Base-by-base conservation (phyloP, 2,797 vertebrate species). In the Chaenodraco wilsoni region DNA sequence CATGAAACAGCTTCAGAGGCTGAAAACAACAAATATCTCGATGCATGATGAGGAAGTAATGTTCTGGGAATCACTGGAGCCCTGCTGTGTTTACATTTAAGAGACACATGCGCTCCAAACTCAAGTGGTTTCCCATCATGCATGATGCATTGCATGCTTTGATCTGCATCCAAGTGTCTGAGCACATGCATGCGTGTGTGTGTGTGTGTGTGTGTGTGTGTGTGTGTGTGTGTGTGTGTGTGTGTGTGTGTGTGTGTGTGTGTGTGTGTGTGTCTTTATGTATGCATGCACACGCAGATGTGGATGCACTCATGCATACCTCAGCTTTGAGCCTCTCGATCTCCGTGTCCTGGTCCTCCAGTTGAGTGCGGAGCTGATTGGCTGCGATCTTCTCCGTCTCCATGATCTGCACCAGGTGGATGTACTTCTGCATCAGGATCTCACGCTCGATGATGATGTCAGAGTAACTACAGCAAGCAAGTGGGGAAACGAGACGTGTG, bases 381-480 rank as follows among this genome's bases (percentile, higher is more conserved):
- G 97, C 96, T 2, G 98, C 96, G 62, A 97, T 93, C 91, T 99
- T 99, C 93, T 99, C 98, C 0, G 97, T 98, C 92, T 99, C 98
- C 91, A 97, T 96, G 79, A 99, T 98, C 92, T 99, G 98, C 84
- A 98, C 95, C 46, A 99, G 95, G 92, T 99, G 98, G 91, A 99
- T 98, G 91, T 98, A 99, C 92, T 99, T 99, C 94, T 99, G 98
- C 97, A 97, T 98, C 88, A 99, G 94, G 74, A 98, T 97, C 91
- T 99, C 98, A 9, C 97, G 95, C 91, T 99, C 97, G 9, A 98
- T 94, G 85, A 98, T 91, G 86, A 99, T 95, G 88, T 98, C 96
- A 27, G 97, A 96, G 83, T 99, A 99, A 88, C 98, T 99, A 69
- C 23, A 41, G 21, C 43, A 23, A n/a, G 15, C 19, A 14, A 1